Percentiles rank a stretch among this genome's conserved stretches.
Conservation (phyloP, 2,113 vertebrate species). For the Percopsis transmontana region DNA sequence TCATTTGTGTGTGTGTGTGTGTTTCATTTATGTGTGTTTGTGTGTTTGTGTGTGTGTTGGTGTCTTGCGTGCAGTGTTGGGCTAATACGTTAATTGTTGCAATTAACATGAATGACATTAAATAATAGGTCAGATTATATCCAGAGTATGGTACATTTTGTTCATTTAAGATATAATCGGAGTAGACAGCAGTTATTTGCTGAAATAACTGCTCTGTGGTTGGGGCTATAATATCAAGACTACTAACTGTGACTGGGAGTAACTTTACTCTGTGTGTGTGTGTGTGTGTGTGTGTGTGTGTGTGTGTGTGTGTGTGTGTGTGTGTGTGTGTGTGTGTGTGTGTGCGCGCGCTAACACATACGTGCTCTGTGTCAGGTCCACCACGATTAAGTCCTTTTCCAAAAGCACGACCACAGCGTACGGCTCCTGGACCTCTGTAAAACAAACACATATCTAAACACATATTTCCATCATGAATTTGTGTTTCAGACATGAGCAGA, state of each 20-base stretch:
- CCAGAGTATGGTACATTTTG: background rate
- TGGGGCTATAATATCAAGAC: too few species aligned
- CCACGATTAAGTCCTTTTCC: slow-evolving; percentile 94
- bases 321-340: slow-evolving; percentile 19
- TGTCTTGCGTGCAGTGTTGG: too few species aligned
- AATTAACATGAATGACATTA: too few species aligned
- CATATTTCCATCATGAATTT: background rate
- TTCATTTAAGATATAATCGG: too few species aligned
- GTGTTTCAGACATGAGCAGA: background rate
- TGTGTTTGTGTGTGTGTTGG: too few species aligned
- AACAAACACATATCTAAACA: slow-evolving; percentile 15
- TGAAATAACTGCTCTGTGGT: too few species aligned
- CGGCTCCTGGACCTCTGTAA: slow-evolving; percentile 91
- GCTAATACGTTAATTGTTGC: too few species aligned
- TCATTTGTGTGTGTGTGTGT: too few species aligned
- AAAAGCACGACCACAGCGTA: slow-evolving; percentile 93
- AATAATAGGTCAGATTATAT: background rate
- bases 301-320: slow-evolving; percentile 4
- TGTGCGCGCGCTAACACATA: slow-evolving; percentile 72
- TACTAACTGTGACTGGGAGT: too few species aligned
- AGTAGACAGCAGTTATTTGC: too few species aligned
- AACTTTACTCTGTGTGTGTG: too few species aligned
- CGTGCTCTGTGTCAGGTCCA: slow-evolving; percentile 95
- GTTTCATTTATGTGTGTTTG: too few species aligned
- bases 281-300: background rate